Base-by-base conservation (phyloP, 2,888 invertebrate species). In the Rotaria sp. region DNA sequence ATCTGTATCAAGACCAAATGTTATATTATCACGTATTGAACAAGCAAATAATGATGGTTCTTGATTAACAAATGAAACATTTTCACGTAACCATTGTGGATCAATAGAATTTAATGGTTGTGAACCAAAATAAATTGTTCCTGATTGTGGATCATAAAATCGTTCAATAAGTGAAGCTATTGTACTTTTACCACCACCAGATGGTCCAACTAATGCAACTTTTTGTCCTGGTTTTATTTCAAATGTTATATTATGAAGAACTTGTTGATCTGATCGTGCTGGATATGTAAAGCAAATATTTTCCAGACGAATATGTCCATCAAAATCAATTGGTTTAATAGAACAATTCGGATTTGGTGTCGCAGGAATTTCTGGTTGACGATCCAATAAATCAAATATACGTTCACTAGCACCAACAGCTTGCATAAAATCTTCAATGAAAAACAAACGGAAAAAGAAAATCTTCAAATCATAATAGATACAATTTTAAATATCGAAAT, bases 281-380 rank as follows among this genome's bases (percentile, higher is more conserved):
- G 96, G 96, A 90, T 96, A 96, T 87, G 92, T 92, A 89, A 96
- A 96, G 88, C 92, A 92, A 1, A 95, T 93, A 88, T 94, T 92
- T 67, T 92, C 92, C 87, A 95, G 93, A 87, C 93, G 93, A 85
- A 96, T 93, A 75, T 93, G 93, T 0, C 95, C 95, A 18, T 86
- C 84, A 84, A 87, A 86, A 35, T 41, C 48, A 35, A 75, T 74
- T 26, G 67, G 35, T n/a, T 85, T 85, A 10, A 57, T 80, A 24
- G 41, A 74, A n/a, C 45, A n/a, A 13, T 13, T 5, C 1, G 10
- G 1, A n/a, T 38, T 89, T 85, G 88, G 87, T 50, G 88, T 88
- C 86, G 86, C 87, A 26, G 88, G 88, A 10, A 90, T 88, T 26
- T 88, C 88, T 15, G 90, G 90, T 55, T 88, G 87, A 59, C 89